Evolutionary conservation across 2,888 invertebrate species (phyloP), one percentile per base, ranked within the genome.

Genomic region (Ditylenchus weischeri): DNA sequence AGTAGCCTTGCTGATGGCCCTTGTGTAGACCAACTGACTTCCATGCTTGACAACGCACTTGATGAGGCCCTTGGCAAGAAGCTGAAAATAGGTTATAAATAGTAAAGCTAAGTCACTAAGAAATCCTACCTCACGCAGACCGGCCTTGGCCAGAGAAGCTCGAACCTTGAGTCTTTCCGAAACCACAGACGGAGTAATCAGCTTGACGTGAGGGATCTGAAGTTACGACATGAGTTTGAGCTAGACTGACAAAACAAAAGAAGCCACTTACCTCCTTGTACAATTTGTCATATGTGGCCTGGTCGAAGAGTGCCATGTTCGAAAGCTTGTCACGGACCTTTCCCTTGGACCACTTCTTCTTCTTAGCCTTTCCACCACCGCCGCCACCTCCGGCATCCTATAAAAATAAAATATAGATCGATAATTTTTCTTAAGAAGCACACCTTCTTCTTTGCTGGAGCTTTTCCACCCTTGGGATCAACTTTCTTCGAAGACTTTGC

Each of bases 261-360:
- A 8, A 43, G 43, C 1, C 19, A 72, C 74, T 69, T 50, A 83
- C 93, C 88, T 94, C 94, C 85, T 93, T 93, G 84, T 90, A 88
- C 76, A 95, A 86, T 85, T 99, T 99, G 76, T 98, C 98, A 84
- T 98, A 98, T 13, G 98, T 98, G 59, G 90, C 89, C 86, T 94
- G 92, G 85, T 98, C 98, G 84, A 98, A 99, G 81, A 98, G 78
- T 61, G 98, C 94, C 85, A 94, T 90, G 86, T 98, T 99, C 89
- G 96, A 96, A 84, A 98, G 88, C 89, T 99, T 99, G 86, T 98
- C 98, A 84, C 98, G 90, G 78, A 95, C 94, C 89, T 99, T 99
- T 90, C 98, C 98, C 88, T 99, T 98, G 81, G 96, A 96, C 98
- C 98, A 98, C 93, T 98, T 99, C 93, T 92, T 87, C 87, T 81